These are phyloP conservation scores for Nasonia vitripennis DNA, from an alignment of 1,140 invertebrate genomes.

Conservation along the genomic window DNA sequence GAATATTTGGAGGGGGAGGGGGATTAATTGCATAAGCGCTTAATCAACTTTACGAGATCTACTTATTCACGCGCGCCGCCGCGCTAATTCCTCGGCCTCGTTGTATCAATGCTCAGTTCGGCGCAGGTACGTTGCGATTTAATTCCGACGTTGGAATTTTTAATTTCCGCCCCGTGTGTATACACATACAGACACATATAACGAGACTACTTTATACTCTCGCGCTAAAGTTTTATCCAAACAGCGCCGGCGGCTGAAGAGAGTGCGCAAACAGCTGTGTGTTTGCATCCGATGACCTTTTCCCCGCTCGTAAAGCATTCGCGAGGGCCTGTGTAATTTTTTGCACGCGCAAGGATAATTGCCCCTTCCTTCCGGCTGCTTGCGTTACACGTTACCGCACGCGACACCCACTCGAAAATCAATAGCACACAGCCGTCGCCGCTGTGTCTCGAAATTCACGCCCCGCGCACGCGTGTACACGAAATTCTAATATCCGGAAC, in stretches of 20 bases:
- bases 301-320: too few species aligned
- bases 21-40: constrained; percentile 41
- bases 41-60: constrained; percentile 35
- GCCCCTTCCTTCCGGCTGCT: background rate
- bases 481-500: background rate
- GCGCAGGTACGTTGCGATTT: background rate
- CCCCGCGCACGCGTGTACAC: background rate
- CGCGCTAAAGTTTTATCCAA: too few species aligned
- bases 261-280: too few species aligned
- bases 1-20: too few species aligned
- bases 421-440: background rate
- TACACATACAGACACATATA: too few species aligned
- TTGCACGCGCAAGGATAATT: background rate
- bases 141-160: background rate
- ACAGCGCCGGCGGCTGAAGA: too few species aligned
- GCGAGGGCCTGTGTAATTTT: background rate
- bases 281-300: too few species aligned
- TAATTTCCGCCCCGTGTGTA: background rate
- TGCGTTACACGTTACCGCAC: background rate
- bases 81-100: background rate
- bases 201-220: too few species aligned
- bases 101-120: background rate
- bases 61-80: too few species aligned
- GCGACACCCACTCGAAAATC: background rate
- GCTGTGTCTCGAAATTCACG: background rate